Percentiles rank a stretch among this genome's conserved stretches.
Conservation (phyloP, 92 coral and sea anemone species). For the Epizoanthus stellaris region DNA sequence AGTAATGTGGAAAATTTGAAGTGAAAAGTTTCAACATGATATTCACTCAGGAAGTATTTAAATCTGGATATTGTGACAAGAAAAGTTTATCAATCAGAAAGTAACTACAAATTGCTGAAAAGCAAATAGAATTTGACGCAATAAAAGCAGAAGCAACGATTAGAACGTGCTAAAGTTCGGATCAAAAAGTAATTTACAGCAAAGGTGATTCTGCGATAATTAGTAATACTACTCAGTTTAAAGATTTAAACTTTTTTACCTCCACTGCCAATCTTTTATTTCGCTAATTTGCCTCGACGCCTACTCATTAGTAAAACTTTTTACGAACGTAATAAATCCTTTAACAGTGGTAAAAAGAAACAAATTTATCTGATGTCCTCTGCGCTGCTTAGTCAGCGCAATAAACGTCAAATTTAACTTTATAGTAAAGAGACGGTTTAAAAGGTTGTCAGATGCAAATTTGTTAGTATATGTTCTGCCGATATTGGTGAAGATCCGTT, state of each 20-base stretch:
- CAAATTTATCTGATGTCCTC: background rate
- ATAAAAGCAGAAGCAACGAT: background rate
- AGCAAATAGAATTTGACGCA: slow-evolving; percentile 4
- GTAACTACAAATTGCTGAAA: background rate
- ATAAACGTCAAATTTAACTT: background rate
- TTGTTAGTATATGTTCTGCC: background rate
- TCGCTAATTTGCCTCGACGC: slow-evolving; percentile 18
- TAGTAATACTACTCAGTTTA: background rate
- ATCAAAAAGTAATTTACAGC: slow-evolving; percentile 2
- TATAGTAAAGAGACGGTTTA: slow-evolving; percentile 3
- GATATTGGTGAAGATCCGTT: slow-evolving; percentile 38
- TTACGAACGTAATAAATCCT: background rate
- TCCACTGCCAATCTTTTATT: background rate
- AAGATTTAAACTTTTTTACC: background rate
- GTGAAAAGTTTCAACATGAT: background rate
- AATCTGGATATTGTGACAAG: background rate
- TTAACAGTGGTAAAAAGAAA: background rate
- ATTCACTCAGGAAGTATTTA: background rate
- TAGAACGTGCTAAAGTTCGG: background rate
- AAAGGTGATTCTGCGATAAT: slow-evolving; percentile 18
- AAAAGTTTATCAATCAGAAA: background rate
- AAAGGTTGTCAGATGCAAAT: slow-evolving; percentile 21
- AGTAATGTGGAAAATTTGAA: background rate
- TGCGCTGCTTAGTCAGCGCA: background rate
- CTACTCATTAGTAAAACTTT: background rate